Evolutionary conservation across 1,140 invertebrate genomes (phyloP).

Genomic region (Triops cancriformis): DNA sequence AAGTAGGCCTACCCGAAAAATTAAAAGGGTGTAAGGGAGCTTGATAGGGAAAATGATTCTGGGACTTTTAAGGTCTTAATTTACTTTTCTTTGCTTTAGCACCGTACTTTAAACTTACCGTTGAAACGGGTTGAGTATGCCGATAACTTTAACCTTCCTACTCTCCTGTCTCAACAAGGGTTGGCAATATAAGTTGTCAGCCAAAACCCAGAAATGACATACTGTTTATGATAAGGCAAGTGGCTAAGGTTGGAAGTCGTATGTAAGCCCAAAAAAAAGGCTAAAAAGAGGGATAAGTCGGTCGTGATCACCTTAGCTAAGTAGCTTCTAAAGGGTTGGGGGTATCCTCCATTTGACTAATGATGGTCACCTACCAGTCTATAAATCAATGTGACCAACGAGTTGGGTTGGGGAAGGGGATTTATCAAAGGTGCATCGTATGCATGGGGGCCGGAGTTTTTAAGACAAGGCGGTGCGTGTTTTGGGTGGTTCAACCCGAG

Average conservation of each 20-base stretch:
- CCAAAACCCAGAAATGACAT: not conserved
- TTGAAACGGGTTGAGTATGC: not conserved
- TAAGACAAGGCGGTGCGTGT: not conserved
- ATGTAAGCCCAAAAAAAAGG: too few relatives aligned
- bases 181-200: not conserved
- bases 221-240: not conserved
- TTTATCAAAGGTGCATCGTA: not conserved
- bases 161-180: too few relatives aligned
- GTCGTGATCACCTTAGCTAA: not conserved
- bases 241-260: not conserved
- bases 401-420: not conserved
- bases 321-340: not conserved
- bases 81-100: too few relatives aligned
- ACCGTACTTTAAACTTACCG: too few relatives aligned
- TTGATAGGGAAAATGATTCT: too few relatives aligned
- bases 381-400: not conserved
- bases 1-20: too few relatives aligned
- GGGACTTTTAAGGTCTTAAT: too few relatives aligned
- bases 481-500: not conserved
- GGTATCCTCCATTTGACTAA: not conserved
- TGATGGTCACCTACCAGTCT: not conserved
- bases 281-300: too few relatives aligned
- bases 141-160: not conserved
- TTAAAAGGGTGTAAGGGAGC: too few relatives aligned
- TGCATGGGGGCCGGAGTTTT: not conserved